Base-by-base conservation (phyloP, 2,888 invertebrate species). In the Melanchra persicariae region DNA sequence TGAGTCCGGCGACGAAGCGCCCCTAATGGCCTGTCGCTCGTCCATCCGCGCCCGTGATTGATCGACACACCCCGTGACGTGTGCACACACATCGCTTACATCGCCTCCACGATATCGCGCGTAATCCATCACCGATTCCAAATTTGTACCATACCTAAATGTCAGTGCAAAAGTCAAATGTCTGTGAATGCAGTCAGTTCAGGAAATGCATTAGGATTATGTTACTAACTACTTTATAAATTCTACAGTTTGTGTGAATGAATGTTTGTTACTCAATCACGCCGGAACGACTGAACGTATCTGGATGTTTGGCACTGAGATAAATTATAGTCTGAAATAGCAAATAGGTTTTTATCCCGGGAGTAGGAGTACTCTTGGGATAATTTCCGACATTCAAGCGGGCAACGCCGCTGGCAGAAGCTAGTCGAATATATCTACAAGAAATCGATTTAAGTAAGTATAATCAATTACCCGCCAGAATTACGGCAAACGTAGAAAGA, bases 11-110 rank as follows among this genome's bases (percentile, higher is more conserved):
- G 89, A 89, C 89, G 89, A 88, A 88, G 87, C 90, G 88, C 87
- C 90, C 74, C 95, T 95, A 95, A 95, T 95, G 95, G 94, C 91
- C 93, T 95, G 95, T 94, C 94, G 91, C 88, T 88, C 92, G 93
- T 93, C 93, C 94, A 93, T 93, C 93, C 93, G 89, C 90, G 88
- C 80, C 89, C 76, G 93, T 95, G 95, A 95, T 95, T 95, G 95
- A 95, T 95, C 93, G 94, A 93, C 93, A 91, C 91, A 89, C 91
- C 91, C 88, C 89, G 88, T 91, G 93, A 92, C 91, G 91, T 90
- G 92, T 90, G 91, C 91, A 91, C 93, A 91, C 91, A 91, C 90
- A 90, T 90, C 90, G 90, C 91, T 91, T 90, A 92, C 90, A 92
- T 57, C 87, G 91, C 88, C 87, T 89, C 88, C 81, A 85, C 88